Conservation (phyloP, 2,888 invertebrate species). For the Ennomos quercinarius region DNA sequence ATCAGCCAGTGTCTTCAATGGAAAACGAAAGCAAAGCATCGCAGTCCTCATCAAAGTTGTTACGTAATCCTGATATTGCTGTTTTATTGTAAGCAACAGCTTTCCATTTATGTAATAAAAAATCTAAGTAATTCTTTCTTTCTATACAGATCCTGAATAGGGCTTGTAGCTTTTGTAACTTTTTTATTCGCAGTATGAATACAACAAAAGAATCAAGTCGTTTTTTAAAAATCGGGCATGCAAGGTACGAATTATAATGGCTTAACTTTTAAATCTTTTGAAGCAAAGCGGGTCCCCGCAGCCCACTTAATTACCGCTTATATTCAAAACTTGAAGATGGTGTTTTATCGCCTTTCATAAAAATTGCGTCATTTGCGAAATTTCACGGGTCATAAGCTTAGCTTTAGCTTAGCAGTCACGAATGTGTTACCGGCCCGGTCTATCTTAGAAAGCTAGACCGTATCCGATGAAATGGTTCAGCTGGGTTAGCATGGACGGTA, state of each 20-base stretch:
- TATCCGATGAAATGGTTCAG: neutral
- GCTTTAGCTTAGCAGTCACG: slow-evolving; percentile 14
- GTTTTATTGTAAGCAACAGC: no score
- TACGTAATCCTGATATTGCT: no score
- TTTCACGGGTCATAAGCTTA: slow-evolving; percentile 23
- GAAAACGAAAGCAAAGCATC: no score
- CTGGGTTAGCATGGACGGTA: no score
- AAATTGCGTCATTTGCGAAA: slow-evolving; percentile 27
- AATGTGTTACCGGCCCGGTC: neutral
- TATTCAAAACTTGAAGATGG: slow-evolving; percentile 26
- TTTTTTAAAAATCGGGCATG: slow-evolving; percentile 4
- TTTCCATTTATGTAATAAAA: no score
- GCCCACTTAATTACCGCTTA: slow-evolving; percentile 27
- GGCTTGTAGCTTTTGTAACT: neutral
- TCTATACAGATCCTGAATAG: no score
- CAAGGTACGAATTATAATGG: slow-evolving; percentile 20
- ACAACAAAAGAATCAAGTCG: neutral
- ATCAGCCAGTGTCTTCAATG: no score
- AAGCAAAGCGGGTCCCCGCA: slow-evolving; percentile 13
- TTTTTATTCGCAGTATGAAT: neutral
- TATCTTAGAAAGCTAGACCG: neutral
- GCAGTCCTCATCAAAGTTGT: no score
- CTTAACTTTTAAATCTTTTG: slow-evolving; percentile 25
- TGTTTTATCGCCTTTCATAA: slow-evolving; percentile 22
- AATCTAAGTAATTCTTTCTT: no score